These are phyloP conservation scores for Pitta sordida DNA, from an alignment of 2,113 vertebrate species.

Conservation along the genomic window DNA sequence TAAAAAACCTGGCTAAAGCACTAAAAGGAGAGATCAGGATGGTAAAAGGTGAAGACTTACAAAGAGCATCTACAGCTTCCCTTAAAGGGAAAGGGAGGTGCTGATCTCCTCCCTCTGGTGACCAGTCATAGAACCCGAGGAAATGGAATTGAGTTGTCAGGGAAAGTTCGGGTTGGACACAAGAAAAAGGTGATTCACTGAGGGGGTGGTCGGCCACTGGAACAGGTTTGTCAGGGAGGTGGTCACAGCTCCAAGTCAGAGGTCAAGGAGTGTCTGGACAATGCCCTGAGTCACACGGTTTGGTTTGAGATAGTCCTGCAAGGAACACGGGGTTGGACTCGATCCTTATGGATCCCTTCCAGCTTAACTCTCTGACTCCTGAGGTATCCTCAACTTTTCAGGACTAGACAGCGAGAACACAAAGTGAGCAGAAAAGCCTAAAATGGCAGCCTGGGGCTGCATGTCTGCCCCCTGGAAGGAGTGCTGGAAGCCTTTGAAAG, in stretches of 20 bases:
- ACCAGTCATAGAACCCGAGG: not conserved
- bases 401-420: not conserved
- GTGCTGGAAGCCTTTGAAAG: not conserved
- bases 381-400: not conserved
- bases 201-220: not conserved
- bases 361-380: not conserved
- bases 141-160: not conserved
- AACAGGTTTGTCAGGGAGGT: not conserved
- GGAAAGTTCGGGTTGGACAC: not conserved
- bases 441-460: conserved; percentile 37
- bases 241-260: not conserved
- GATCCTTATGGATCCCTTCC: not conserved
- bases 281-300: not conserved
- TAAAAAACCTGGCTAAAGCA: not conserved
- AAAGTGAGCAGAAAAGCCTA: conserved; percentile 24
- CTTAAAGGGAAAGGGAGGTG: not conserved
- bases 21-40: not conserved
- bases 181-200: not conserved
- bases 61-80: not conserved
- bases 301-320: not conserved
- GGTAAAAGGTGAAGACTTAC: not conserved
- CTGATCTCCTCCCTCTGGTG: not conserved
- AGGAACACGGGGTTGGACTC: not conserved
- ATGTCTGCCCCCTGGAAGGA: conserved; percentile 31
- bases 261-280: not conserved